phyloP scores from a whole-genome alignment of 1,140 invertebrate genomes.

The Samia ricini region DNA sequence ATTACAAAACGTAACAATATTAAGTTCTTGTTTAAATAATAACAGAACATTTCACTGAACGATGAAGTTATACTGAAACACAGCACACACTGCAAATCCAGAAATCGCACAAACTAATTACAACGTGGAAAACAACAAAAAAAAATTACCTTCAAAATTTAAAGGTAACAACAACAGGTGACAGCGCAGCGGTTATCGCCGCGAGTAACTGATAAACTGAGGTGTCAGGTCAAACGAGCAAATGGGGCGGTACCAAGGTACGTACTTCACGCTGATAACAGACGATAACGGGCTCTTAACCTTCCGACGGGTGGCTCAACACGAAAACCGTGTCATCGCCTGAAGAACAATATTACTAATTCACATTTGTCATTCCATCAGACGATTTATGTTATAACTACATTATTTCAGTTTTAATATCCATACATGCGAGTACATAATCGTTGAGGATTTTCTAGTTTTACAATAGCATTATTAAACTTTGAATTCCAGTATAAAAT shows the following conservation, averaged over 20 bases:
- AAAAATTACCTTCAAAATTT: constrained; percentile 2
- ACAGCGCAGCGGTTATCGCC: constrained; percentile 59
- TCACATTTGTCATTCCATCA: background rate
- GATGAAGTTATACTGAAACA: background rate
- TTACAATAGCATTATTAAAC: too few relatives aligned
- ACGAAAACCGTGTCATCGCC: constrained; percentile 43
- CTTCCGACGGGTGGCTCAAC: constrained; percentile 59
- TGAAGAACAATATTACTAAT: constrained; percentile 19
- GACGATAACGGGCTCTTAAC: constrained; percentile 74
- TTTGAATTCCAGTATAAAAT: too few relatives aligned
- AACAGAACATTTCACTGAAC: background rate
- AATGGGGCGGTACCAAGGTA: constrained; percentile 66
- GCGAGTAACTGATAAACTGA: constrained; percentile 65
- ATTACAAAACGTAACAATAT: background rate
- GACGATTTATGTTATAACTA: background rate
- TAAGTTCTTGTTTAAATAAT: background rate
- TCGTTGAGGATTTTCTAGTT: too few relatives aligned
- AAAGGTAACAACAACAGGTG: constrained; percentile 43
- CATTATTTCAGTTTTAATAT: too few relatives aligned
- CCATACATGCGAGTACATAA: too few relatives aligned
- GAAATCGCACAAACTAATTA: too few relatives aligned
- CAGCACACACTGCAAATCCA: background rate
- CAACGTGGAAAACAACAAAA: too few relatives aligned
- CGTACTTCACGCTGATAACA: constrained; percentile 57
- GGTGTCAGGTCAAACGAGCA: constrained; percentile 76